These are phyloP conservation scores for Agrochola litura DNA, from an alignment of 2,888 invertebrate genomes.

Conservation along the genomic window DNA sequence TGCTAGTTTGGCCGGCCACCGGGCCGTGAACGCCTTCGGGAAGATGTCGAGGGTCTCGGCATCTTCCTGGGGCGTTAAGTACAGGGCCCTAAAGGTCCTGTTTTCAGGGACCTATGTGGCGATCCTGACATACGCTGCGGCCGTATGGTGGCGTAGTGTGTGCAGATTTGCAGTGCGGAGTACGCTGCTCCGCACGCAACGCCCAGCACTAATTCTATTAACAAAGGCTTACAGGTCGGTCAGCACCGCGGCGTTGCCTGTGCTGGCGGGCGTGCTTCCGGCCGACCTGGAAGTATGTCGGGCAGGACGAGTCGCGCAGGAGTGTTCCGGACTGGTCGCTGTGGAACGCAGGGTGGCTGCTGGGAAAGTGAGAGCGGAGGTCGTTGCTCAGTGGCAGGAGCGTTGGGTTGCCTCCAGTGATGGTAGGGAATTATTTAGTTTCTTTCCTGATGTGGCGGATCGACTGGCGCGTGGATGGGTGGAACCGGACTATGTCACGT, in stretches of 20 bases:
- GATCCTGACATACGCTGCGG: not conserved
- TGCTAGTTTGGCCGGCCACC: slow-evolving; percentile 47
- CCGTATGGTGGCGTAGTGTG: slow-evolving; percentile 14
- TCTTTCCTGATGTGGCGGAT: not conserved
- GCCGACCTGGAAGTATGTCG: too few relatives aligned
- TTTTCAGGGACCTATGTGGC: slow-evolving; percentile 22
- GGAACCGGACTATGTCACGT: not conserved
- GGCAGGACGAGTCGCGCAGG: not conserved
- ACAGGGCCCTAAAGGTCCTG: slow-evolving; percentile 41
- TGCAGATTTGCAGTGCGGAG: not conserved
- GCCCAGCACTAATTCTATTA: not conserved
- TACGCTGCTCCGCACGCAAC: slow-evolving; percentile 13
- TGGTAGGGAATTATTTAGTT: not conserved
- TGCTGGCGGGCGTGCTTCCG: too few relatives aligned
- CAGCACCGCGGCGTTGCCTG: too few relatives aligned
- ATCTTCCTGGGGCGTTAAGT: slow-evolving; percentile 62
- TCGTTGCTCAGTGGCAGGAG: slow-evolving; percentile 6
- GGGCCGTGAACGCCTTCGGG: slow-evolving; percentile 57
- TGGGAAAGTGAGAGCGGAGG: not conserved
- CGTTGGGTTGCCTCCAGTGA: accelerated
- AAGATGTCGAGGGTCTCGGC: slow-evolving; percentile 65
- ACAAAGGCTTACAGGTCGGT: too few relatives aligned
- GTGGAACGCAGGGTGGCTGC: not conserved
- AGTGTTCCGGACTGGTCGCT: not conserved
- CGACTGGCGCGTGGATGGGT: not conserved